Evolutionary conservation across 2,797 vertebrate species (phyloP), one percentile per base, ranked within the genome.

Genomic region (Betta splendens): DNA sequence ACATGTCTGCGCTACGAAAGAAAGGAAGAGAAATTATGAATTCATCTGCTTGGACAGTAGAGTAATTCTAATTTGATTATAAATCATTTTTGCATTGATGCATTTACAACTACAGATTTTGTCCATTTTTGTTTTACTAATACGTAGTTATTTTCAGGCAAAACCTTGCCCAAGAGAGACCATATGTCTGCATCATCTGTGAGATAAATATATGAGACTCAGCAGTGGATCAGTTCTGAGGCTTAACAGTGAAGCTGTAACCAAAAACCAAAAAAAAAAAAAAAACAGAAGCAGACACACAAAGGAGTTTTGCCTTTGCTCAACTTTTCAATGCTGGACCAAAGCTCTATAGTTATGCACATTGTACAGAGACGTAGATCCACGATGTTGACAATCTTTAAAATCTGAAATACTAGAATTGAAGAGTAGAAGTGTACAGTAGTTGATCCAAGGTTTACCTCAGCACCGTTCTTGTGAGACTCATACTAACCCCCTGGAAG

Each of bases 311-410:
- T 92, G 94, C 94, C 95, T 96, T 95, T 90, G 89, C 93, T 95
- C 90, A 85, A 93, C 93, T 94, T 94, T 92, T 94, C 89, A 94
- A 94, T 86, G 95, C 95, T 97, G 96, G 96, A 98, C 97, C 97
- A 99, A 99, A 98, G 96, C 92, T 95, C 94, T 95, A 92, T 94
- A 94, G 94, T 94, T 96, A 96, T 98, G 96, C 96, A 98, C 95
- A 97, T 94, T 96, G 95, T 97, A 94, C 94, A 98, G 94, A 94
- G 91, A 94, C 93, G 94, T 93, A 93, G 94, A 94, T 94, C 94
- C 93, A 94, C 92, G 93, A 94, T 93, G 93, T 94, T 96, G 97
- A 99, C 97, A 99, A 99, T 98, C 97, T 95, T 75, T 77, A 53
- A 90, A 95, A 94, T 94, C 93, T 82, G 92, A 93, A 57, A 78